These are phyloP conservation scores for Anoura caudifer DNA, from an alignment of 2,113 vertebrate species.

Conservation along the genomic window DNA sequence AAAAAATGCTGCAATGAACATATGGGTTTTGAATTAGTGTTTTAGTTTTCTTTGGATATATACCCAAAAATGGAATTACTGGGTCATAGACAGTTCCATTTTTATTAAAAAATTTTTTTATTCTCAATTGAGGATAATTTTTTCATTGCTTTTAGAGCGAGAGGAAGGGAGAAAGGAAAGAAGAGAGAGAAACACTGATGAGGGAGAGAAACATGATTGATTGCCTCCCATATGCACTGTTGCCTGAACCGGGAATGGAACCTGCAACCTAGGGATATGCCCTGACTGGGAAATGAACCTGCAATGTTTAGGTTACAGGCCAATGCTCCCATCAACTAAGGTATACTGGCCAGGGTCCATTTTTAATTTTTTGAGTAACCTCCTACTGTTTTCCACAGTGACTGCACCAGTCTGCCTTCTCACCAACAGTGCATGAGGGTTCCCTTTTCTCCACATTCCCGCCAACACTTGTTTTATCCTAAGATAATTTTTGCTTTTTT, in stretches of 20 bases:
- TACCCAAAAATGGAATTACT: neutral
- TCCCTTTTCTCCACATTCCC: neutral
- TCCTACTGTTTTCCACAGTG: neutral
- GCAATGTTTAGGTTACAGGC: too few relatives aligned
- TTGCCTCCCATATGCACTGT: too few relatives aligned
- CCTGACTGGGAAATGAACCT: too few relatives aligned
- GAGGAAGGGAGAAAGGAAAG: too few relatives aligned
- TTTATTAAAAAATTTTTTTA: neutral
- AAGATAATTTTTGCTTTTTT: neutral
- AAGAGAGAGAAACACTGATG: too few relatives aligned
- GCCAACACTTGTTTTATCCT: neutral
- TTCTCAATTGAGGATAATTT: too few relatives aligned
- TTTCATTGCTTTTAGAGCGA: too few relatives aligned
- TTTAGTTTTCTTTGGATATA: neutral
- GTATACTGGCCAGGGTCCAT: neutral
- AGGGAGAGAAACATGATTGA: too few relatives aligned
- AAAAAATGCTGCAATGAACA: neutral
- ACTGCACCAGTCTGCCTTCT: neutral
- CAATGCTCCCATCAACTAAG: too few relatives aligned
- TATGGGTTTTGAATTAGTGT: neutral
- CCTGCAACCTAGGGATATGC: too few relatives aligned
- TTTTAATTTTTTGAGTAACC: neutral
- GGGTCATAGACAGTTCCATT: neutral
- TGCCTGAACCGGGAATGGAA: too few relatives aligned
- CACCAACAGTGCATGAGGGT: neutral